Conservation (phyloP, 2,888 invertebrate genomes). For the Nesidiocoris tenuis region DNA sequence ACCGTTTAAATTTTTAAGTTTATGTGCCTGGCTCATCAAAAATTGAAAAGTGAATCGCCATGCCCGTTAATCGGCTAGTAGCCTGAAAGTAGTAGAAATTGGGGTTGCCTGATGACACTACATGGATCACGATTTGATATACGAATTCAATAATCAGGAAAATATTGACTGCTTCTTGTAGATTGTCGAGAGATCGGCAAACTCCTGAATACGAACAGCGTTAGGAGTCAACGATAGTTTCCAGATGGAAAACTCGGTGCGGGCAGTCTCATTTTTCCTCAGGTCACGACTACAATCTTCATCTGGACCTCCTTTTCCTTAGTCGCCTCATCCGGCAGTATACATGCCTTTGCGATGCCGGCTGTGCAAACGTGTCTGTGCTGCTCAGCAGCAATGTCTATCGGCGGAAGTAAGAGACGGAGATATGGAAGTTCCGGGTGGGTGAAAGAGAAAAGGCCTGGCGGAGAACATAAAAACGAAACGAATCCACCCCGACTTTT, state of each 20-base stretch:
- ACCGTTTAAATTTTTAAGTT: no score
- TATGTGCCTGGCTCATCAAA: no score
- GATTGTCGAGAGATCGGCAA: no score
- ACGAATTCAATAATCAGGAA: no score
- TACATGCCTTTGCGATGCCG: conserved; percentile 1
- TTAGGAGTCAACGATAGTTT: not conserved
- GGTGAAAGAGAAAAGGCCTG: not conserved
- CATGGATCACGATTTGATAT: no score
- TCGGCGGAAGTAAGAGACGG: not conserved
- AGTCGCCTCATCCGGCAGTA: not conserved
- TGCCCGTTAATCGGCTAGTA: no score
- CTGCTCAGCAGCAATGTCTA: not conserved
- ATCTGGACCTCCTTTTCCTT: conserved; percentile 8
- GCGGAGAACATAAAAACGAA: conserved; percentile 27
- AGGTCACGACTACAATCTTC: conserved; percentile 42
- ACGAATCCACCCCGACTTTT: conserved; percentile 9
- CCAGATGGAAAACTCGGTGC: not conserved
- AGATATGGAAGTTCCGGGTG: not conserved
- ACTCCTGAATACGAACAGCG: no score
- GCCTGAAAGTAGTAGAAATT: no score
- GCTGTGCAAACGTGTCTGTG: conserved; percentile 2
- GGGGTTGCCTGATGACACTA: no score
- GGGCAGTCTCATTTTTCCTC: conserved; percentile 7
- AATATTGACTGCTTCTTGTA: no score
- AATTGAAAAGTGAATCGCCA: no score